Evolutionary conservation across 2,113 vertebrate species (phyloP).

Genomic region (Sebastes fasciatus): DNA sequence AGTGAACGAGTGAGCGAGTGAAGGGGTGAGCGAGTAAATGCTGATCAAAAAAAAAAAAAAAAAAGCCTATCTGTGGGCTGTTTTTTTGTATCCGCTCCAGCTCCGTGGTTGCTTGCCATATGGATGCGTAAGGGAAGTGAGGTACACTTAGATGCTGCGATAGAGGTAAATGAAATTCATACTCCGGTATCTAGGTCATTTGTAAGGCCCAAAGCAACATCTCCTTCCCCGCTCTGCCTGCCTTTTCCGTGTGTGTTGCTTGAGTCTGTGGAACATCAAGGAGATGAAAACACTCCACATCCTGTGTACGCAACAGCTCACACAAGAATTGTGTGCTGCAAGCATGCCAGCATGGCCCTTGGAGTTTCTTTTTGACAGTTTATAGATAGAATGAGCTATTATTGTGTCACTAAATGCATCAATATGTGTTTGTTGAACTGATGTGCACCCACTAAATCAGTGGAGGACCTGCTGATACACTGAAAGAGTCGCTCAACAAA

Average conservation of each 20-base stretch:
- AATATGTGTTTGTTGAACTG: conserved; percentile 31
- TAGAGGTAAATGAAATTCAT: conserved; percentile 80
- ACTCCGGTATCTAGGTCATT: conserved; percentile 82
- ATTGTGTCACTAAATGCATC: conserved; percentile 42
- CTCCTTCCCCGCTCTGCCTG: conserved; percentile 72
- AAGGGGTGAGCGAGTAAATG: conserved; percentile 44
- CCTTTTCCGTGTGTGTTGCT: conserved; percentile 75
- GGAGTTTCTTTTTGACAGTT: conserved; percentile 64
- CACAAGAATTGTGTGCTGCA: conserved; percentile 51
- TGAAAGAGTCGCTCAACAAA: not conserved
- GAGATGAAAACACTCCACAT: conserved; percentile 78
- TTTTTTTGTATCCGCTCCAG: conserved; percentile 69
- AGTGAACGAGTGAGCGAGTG: conserved; percentile 41
- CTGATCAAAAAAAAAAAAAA: conserved; percentile 49
- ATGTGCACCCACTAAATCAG: conserved; percentile 5
- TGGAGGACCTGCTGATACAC: not conserved
- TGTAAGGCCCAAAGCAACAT: conserved; percentile 80
- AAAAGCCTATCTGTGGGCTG: conserved; percentile 64
- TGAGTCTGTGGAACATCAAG: conserved; percentile 80
- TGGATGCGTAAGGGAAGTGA: conserved; percentile 64
- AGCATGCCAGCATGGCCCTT: conserved; percentile 58
- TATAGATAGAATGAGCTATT: conserved; percentile 55
- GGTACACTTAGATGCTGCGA: conserved; percentile 72
- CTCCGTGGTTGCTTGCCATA: conserved; percentile 62
- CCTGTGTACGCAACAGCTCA: conserved; percentile 73